Evolutionary conservation across 2,797 vertebrate species (phyloP).

Genomic region (Sebastes kiyomatsui): DNA sequence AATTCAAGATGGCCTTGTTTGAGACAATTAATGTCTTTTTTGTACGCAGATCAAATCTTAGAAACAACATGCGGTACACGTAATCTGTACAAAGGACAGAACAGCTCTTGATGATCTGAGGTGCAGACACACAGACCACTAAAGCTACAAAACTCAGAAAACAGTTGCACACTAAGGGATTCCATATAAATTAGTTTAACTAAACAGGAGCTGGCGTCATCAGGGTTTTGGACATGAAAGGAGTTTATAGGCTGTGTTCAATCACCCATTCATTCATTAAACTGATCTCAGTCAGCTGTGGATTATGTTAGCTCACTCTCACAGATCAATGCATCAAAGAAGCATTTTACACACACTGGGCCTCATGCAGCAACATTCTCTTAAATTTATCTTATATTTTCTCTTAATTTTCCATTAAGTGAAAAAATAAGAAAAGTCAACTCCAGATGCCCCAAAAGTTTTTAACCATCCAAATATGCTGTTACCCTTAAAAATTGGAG

Average conservation of each 20-base stretch:
- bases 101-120: background rate
- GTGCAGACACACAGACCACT: background rate
- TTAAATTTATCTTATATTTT: too few species aligned
- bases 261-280: background rate
- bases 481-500: too few species aligned
- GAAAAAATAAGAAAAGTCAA: too few species aligned
- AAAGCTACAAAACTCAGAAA: background rate
- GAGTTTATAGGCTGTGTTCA: background rate
- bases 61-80: background rate
- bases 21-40: background rate
- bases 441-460: too few species aligned
- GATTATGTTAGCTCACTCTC: background rate
- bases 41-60: background rate
- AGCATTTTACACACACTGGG: background rate
- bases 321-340: background rate
- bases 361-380: too few species aligned
- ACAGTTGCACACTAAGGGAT: background rate
- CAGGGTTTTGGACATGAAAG: background rate
- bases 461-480: too few species aligned
- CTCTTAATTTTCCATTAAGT: accelerated
- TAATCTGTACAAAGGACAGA: background rate
- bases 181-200: background rate
- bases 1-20: background rate
- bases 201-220: background rate
- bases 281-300: background rate